Evolutionary conservation across 2,113 vertebrate species (phyloP), one percentile per base, ranked within the genome.

Genomic region (Pachypanchax playfairii): DNA sequence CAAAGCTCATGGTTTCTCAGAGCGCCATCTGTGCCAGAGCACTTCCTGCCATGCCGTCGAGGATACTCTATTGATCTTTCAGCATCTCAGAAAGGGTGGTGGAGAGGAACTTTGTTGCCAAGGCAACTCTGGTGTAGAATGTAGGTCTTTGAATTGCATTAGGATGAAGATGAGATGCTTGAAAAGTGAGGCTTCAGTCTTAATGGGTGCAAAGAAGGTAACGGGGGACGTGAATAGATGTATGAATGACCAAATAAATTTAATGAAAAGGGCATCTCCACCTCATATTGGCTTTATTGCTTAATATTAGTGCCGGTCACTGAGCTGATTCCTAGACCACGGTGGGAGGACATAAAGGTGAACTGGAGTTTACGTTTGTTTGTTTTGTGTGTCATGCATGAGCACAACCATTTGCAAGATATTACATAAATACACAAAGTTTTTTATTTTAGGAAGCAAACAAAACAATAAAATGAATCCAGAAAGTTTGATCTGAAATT

Each of bases 101-200:
- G 63, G 68, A 41, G 61, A 67, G 62, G 57, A 75, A 79, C 75
- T 74, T 87, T 76, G 91, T 93, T 93, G 85, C 91, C 87, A 91
- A 60, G 86, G 89, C 87, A 91, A 91, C 90, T 84, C 85, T 68
- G 66, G 52, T 65, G 75, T 80, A 85, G 82, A 91, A 91, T 90
- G 76, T 81, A 85, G 87, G 87, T 84, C 89, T 91, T 86, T 90
- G 89, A 91, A 91, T 91, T 73, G 44, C 81, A 92, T 90, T 89
- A 89, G 80, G 73, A 81, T 71, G 67, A 72, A 72, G 71, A 73
- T 74, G 79, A 79, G 76, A 77, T 73, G 75, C 74, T 69, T 46
- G 65, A 83, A 76, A 82, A 66, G 58, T 47, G 43, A 75, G 60
- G 58, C 78, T 74, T 84, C 62, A 66, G 38, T 82, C 74, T 67